These are phyloP conservation scores for western clawed frog (Xenopus tropicalis) DNA, from an alignment of 2,113 vertebrate genomes.

Conservation along the genomic window DNA sequence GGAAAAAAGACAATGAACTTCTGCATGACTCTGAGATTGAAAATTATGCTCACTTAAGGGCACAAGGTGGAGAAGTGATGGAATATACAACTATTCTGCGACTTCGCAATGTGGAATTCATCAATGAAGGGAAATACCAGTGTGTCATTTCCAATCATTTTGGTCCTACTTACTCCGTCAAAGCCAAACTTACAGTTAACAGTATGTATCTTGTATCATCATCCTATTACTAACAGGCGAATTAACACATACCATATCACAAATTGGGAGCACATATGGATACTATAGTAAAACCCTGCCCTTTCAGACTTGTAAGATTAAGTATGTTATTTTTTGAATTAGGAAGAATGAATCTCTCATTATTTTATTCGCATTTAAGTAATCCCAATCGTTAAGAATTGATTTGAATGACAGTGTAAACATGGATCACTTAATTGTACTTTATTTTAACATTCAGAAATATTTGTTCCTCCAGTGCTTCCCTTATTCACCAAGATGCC, in stretches of 20 bases:
- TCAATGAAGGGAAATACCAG: conserved; percentile 90
- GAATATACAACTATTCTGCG: conserved; percentile 90
- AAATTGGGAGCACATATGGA: too few relatives aligned
- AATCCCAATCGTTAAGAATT: too few relatives aligned
- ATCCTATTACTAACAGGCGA: conserved; percentile 11
- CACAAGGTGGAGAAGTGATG: conserved; percentile 80
- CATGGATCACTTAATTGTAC: too few relatives aligned
- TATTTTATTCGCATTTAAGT: too few relatives aligned
- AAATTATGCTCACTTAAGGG: conserved; percentile 86
- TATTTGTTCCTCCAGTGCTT: conserved; percentile 70
- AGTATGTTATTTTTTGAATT: too few relatives aligned
- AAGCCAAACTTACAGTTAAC: conserved; percentile 93
- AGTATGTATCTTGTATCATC: conserved; percentile 70
- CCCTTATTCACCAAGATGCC: conserved; percentile 93
- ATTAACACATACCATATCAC: too few relatives aligned
- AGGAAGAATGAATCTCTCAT: too few relatives aligned
- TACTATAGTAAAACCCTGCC: too few relatives aligned
- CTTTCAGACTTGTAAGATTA: too few relatives aligned
- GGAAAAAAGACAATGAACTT: conserved; percentile 95
- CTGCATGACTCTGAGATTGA: conserved; percentile 86
- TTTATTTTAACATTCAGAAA: too few relatives aligned
- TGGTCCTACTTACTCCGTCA: conserved; percentile 90
- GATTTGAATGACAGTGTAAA: too few relatives aligned
- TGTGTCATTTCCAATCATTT: conserved; percentile 99
- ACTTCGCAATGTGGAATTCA: conserved; percentile 81